Conservation (phyloP, 2,113 vertebrate genomes). For the Alexandromys fortis region DNA sequence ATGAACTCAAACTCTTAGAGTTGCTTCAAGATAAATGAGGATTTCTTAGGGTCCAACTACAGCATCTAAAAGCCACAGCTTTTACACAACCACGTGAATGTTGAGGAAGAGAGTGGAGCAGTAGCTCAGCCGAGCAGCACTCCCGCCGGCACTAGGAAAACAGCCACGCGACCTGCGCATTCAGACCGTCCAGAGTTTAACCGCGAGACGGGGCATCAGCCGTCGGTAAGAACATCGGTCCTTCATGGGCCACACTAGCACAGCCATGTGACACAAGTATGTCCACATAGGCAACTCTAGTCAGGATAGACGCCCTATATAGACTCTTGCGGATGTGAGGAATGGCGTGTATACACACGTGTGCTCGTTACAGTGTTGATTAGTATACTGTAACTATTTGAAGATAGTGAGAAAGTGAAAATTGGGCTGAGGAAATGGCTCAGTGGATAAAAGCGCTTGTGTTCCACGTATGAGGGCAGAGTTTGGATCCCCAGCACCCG, state of each 20-base stretch:
- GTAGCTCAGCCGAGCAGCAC: not conserved
- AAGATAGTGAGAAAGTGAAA: conserved; percentile 32
- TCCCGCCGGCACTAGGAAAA: not conserved
- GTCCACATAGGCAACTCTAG: not conserved
- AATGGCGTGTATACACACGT: not conserved
- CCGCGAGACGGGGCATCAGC: not conserved
- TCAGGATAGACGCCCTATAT: not conserved
- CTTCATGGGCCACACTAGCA: not conserved
- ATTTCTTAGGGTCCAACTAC: not conserved
- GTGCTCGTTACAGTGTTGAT: not conserved
- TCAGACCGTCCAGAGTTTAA: not conserved
- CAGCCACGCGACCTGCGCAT: not conserved
- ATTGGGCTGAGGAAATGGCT: not conserved
- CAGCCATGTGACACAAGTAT: not conserved
- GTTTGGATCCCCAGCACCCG: not conserved
- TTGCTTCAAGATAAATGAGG: conserved; percentile 19
- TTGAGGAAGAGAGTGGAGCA: not conserved
- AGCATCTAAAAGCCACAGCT: not conserved
- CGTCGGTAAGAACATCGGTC: not conserved
- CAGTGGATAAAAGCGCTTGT: not conserved
- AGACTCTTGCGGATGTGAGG: not conserved
- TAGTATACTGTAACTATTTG: not conserved
- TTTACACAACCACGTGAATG: not conserved
- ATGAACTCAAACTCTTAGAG: not conserved
- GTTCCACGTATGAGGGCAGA: not conserved